These are phyloP conservation scores for Diaperis boleti DNA, from an alignment of 2,888 invertebrate genomes.

Conservation along the genomic window DNA sequence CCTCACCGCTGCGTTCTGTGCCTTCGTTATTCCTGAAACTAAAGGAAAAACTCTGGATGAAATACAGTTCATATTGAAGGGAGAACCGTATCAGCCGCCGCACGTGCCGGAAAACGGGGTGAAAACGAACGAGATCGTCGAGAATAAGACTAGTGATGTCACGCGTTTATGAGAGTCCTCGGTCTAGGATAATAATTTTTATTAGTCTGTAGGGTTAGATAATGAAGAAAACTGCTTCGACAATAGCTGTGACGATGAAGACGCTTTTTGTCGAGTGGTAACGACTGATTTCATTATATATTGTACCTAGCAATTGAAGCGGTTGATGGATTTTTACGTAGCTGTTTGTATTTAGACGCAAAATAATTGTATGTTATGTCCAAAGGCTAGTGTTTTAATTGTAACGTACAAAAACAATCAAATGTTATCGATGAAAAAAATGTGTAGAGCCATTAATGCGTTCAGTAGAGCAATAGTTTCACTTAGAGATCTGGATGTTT, in stretches of 20 bases:
- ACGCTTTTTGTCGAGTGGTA: too few species aligned
- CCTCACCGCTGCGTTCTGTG: constrained; percentile 58
- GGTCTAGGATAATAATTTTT: constrained; percentile 8
- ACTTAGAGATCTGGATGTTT: too few species aligned
- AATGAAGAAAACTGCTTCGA: constrained; percentile 10
- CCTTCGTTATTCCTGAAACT: constrained; percentile 61
- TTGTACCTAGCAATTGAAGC: too few species aligned
- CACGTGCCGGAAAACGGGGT: constrained; percentile 26
- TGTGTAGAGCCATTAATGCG: too few species aligned
- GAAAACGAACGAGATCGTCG: constrained; percentile 23
- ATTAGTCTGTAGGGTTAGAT: neutral
- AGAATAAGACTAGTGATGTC: constrained; percentile 22
- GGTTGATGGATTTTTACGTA: too few species aligned
- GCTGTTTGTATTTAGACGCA: too few species aligned
- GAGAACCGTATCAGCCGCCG: constrained; percentile 46
- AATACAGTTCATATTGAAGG: constrained; percentile 63
- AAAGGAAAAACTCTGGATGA: constrained; percentile 63
- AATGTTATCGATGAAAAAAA: too few species aligned
- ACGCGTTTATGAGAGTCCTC: constrained; percentile 35
- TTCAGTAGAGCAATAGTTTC: too few species aligned
- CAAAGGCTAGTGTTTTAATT: too few species aligned
- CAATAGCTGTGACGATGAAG: constrained; percentile 9
- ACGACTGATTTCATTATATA: constrained; percentile 4
- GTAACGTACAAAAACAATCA: too few species aligned
- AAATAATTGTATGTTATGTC: too few species aligned